Conservation (phyloP, 2,888 invertebrate species). For the Pammene fasciana region DNA sequence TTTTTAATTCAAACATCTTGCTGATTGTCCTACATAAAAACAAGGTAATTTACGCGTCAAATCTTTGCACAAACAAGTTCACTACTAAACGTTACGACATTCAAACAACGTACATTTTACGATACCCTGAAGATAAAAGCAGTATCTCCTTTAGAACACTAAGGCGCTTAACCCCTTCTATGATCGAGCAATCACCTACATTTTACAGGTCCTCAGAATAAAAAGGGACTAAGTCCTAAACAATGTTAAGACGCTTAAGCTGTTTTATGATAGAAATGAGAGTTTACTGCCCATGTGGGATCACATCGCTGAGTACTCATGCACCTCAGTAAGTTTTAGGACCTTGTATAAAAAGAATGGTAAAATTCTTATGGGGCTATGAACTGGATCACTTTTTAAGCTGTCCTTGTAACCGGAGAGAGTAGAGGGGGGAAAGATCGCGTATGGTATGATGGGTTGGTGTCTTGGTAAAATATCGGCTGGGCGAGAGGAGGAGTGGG, state of each 20-base stretch:
- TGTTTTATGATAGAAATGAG: not conserved
- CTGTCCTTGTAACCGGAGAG: not conserved
- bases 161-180: not conserved
- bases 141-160: not conserved
- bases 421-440: no score
- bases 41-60: not conserved
- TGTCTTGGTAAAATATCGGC: no score
- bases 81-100: conserved; percentile 24
- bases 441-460: no score
- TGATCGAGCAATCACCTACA: not conserved
- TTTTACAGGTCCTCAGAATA: not conserved
- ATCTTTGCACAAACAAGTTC: conserved; percentile 31
- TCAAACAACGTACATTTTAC: conserved; percentile 1
- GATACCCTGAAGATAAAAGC: not conserved
- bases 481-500: no score
- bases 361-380: conserved; percentile 22
- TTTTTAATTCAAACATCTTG: no score
- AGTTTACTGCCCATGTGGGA: conserved; percentile 9
- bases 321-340: conserved; percentile 32
- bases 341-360: conserved; percentile 15
- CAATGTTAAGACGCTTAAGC: not conserved
- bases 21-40: not conserved
- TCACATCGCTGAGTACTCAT: conserved; percentile 11
- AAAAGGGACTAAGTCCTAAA: conserved; percentile 2
- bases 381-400: conserved; percentile 6